These are phyloP conservation scores for Pilophorus perplexus DNA, from an alignment of 2,888 invertebrate species.

Conservation along the genomic window DNA sequence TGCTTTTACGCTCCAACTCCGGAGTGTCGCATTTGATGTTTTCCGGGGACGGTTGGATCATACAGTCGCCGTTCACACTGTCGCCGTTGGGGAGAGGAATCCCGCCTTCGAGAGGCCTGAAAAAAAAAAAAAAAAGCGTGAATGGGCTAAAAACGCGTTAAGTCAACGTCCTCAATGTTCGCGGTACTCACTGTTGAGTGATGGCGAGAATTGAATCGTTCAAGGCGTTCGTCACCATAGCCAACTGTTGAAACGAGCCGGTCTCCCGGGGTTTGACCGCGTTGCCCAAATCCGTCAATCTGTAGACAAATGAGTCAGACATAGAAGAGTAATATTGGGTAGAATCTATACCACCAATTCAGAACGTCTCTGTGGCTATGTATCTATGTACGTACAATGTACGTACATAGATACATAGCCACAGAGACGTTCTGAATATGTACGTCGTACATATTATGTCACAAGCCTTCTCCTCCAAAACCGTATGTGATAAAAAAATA, in stretches of 20 bases:
- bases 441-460: too few species aligned
- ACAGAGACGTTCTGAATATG: too few species aligned
- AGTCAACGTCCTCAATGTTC: too few species aligned
- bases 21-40: conserved; percentile 63
- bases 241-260: conserved; percentile 36
- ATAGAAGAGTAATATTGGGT: neutral
- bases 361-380: too few species aligned
- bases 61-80: conserved; percentile 16
- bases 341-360: too few species aligned
- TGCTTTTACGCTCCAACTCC: conserved; percentile 60
- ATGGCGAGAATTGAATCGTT: conserved; percentile 38
- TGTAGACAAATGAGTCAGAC: conserved; percentile 50
- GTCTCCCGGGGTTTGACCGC: conserved; percentile 14
- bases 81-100: neutral
- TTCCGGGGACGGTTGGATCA: conserved; percentile 51
- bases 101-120: conserved; percentile 13
- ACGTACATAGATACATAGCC: too few species aligned
- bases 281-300: conserved; percentile 56
- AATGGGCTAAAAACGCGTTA: neutral
- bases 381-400: too few species aligned
- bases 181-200: conserved; percentile 26
- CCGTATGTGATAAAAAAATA: too few species aligned
- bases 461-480: too few species aligned
- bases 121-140: neutral
- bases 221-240: conserved; percentile 25